Evolutionary conservation across 2,888 invertebrate species (phyloP).

Genomic region (Eupithecia insigniata): DNA sequence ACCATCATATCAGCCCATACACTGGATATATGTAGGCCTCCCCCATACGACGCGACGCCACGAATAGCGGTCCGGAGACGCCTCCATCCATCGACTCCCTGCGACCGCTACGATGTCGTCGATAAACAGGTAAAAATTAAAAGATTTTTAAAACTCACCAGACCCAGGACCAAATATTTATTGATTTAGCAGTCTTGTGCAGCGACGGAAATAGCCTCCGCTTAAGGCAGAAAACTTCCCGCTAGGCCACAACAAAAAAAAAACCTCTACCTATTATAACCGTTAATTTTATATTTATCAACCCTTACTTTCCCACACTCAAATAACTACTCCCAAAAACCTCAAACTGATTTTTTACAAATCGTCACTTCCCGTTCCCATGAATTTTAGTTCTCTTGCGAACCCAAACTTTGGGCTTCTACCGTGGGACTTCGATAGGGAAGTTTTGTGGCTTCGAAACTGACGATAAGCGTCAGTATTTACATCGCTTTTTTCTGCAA

Average conservation of each 20-base stretch:
- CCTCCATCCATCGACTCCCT: too few relatives aligned
- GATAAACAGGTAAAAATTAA: too few relatives aligned
- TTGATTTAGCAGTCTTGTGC: neutral
- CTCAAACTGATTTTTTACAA: conserved; percentile 14
- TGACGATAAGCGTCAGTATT: conserved; percentile 19
- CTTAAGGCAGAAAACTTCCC: neutral
- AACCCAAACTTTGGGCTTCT: conserved; percentile 40
- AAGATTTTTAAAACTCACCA: too few relatives aligned
- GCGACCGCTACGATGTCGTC: too few relatives aligned
- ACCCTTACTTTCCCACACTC: conserved; percentile 19
- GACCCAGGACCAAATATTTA: too few relatives aligned
- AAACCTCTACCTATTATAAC: neutral
- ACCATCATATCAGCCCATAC: too few relatives aligned
- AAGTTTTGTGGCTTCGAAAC: conserved; percentile 34
- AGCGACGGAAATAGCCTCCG: neutral
- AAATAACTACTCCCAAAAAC: conserved; percentile 8
- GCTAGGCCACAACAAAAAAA: too few relatives aligned
- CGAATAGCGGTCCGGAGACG: too few relatives aligned
- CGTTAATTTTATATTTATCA: neutral
- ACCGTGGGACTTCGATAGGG: conserved; percentile 47
- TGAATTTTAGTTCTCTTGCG: conserved; percentile 48
- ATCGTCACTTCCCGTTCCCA: conserved; percentile 41
- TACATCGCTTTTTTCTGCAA: neutral
- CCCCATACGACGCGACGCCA: too few relatives aligned
- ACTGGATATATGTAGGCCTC: too few relatives aligned